Conservation (phyloP, 2,113 vertebrate genomes). For the Mastomys coucha region DNA sequence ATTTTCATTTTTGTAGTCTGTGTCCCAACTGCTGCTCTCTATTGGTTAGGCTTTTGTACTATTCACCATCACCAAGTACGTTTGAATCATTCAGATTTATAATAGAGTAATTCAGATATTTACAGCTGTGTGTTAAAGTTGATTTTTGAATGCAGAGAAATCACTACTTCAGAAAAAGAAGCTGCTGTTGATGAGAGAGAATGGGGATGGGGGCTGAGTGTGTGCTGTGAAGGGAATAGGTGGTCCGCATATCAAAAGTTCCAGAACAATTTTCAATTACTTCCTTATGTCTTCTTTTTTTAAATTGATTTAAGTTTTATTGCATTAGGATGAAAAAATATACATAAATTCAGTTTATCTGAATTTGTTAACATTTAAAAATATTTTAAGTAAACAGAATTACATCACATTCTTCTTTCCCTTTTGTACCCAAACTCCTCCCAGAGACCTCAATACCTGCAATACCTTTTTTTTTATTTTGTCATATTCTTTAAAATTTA, state of each 20-base stretch:
- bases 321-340: too few species aligned
- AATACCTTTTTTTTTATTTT: too few species aligned
- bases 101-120: not conserved
- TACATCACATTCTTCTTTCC: too few species aligned
- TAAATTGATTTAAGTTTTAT: too few species aligned
- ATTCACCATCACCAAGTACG: not conserved
- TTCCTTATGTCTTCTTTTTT: not conserved
- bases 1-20: not conserved
- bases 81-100: not conserved
- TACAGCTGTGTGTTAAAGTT: not conserved
- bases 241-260: not conserved
- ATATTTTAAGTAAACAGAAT: too few species aligned
- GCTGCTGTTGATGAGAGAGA: not conserved
- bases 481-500: too few species aligned
- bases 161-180: not conserved
- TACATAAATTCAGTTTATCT: too few species aligned
- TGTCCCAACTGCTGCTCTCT: not conserved
- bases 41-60: not conserved
- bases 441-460: too few species aligned
- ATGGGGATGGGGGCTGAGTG: too few species aligned
- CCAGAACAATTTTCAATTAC: not conserved
- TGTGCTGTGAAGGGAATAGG: not conserved
- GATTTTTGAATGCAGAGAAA: not conserved
- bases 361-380: too few species aligned
- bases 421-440: too few species aligned